These are phyloP conservation scores for Sorex araneus DNA, from an alignment of 2,113 vertebrate species.

Conservation along the genomic window DNA sequence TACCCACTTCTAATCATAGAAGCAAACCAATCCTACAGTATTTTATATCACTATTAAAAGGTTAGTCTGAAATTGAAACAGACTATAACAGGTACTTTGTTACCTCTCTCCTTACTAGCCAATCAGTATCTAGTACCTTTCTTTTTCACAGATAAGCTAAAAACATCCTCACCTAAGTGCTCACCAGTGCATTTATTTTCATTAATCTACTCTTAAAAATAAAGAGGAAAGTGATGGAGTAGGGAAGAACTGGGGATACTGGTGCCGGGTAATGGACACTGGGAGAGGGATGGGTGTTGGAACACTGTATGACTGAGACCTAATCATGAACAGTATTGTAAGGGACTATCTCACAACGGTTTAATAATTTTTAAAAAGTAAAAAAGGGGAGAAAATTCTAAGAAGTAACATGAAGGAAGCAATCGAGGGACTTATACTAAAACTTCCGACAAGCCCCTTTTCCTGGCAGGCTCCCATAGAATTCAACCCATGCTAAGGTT, in stretches of 20 bases:
- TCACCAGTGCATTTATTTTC: background rate
- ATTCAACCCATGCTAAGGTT: background rate
- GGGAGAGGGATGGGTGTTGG: no score
- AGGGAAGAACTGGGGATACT: no score
- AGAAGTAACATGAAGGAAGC: background rate
- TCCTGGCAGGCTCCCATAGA: background rate
- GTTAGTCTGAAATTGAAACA: background rate
- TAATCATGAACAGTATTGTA: no score
- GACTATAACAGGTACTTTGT: background rate
- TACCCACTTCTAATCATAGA: background rate
- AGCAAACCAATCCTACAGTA: background rate
- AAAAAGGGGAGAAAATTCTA: background rate
- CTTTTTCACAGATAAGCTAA: background rate
- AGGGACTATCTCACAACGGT: no score
- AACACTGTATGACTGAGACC: no score
- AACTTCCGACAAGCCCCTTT: background rate
- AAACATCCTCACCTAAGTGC: background rate
- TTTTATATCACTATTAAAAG: constrained; percentile 3
- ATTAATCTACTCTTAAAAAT: constrained; percentile 16
- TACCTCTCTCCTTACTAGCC: background rate
- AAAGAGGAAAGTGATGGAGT: no score
- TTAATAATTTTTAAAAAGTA: constrained; percentile 16
- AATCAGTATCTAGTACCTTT: background rate
- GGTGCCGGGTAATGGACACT: no score
- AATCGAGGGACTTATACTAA: background rate